Base-by-base conservation (phyloP, 2,113 vertebrate species). In the Ageneiosus marmoratus region DNA sequence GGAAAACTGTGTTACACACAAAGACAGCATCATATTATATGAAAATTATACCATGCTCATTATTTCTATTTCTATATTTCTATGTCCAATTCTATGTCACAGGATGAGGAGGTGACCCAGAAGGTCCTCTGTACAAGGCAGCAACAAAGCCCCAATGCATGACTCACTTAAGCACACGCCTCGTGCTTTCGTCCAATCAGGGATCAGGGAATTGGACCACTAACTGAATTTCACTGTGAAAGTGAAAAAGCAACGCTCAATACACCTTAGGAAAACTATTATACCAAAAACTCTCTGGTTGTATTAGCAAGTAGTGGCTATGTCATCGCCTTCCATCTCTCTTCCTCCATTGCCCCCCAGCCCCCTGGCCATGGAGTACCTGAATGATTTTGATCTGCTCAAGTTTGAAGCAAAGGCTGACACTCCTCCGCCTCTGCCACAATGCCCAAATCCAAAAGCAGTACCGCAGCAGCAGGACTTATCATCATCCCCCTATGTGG, bases 381-480 rank as follows among this genome's bases (percentile, higher is more conserved):
- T 99, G 87, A 99, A 99, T 50, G 98, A 99, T 93, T 99, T 99
- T 89, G 98, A 99, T 88, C 94, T 99, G 90, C 97, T 99, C 90
- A 99, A 99, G 93, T 99, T 99, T 84, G 98, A 99, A 91, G 96
- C 98, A 84, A 99, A 99, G 92, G 0, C 95, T 84, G 81, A 98
- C 89, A 96, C 96, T 0, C 96, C 97, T 22, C 97, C 96, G 0
- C 96, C 95, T 86, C 94, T 95, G 29, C 92, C 95, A 24, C 94
- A 95, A 80, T 96, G 94, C 90, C 92, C 94, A 0, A 96, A 88
- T 93, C 87, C 92, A 63, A 93, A 94, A 88, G 69, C 90, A 55
- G 87, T 83, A 67, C 78, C 88, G 77, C 88, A 90, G 0, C 77
- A 89, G 70, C 88, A 90, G 0, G 91, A 94, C 85, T 88, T 89